phyloP scores from a whole-genome alignment of 30 jellyfish, hydroid and myxozoan species.

The Nemopilema nomurai region DNA sequence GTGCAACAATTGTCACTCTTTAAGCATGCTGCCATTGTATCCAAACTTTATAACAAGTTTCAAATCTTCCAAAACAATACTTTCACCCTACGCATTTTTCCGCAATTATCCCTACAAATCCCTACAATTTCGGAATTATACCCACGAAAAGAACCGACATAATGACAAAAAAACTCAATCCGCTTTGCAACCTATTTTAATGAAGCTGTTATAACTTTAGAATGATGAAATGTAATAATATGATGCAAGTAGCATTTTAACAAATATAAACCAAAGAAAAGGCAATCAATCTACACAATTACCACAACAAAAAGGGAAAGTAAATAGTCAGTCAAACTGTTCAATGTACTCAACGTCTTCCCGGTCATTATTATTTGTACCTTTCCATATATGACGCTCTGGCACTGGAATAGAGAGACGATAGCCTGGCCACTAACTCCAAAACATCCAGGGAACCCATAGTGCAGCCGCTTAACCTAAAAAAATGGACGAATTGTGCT shows the following conservation, averaged over 20 bases:
- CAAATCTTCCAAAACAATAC: no score
- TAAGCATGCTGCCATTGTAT: no score
- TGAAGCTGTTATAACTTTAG: constrained; percentile 22
- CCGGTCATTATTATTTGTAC: background rate
- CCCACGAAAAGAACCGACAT: constrained; percentile 21
- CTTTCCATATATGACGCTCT: background rate
- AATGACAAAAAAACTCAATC: constrained; percentile 20
- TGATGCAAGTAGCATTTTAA: constrained; percentile 19
- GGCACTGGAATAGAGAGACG: constrained; percentile 8
- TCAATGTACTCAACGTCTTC: background rate
- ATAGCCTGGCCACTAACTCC: constrained; percentile 5
- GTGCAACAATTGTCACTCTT: no score
- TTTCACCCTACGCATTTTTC: background rate
- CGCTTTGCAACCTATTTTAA: constrained; percentile 24
- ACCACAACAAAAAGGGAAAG: constrained; percentile 14
- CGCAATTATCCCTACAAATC: background rate
- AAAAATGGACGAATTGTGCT: background rate
- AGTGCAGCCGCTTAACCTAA: no score
- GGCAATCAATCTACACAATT: constrained; percentile 21
- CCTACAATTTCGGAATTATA: constrained; percentile 7
- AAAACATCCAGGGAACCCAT: background rate
- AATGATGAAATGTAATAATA: constrained; percentile 3
- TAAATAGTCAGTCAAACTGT: background rate
- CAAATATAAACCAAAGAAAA: constrained; percentile 13
- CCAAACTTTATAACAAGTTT: no score